A percentile compares a stretch with the other conserved stretches of the same genome.
Evolutionary conservation across 2,888 invertebrate genomes (phyloP).

Genomic region (Lissonota sp.): DNA sequence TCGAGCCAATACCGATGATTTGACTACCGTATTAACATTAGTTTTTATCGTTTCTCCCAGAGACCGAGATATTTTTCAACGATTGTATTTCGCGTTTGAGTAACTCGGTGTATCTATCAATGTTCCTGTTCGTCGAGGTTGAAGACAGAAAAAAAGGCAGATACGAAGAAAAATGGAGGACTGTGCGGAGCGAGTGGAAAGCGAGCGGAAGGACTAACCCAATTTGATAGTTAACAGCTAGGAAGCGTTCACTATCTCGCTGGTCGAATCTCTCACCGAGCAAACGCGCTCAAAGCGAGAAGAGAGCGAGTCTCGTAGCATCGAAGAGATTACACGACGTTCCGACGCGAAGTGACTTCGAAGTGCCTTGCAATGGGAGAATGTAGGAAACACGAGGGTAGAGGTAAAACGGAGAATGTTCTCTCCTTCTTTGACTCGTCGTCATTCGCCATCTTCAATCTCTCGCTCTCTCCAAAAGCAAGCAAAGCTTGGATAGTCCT

Average conservation of each 20-base stretch:
- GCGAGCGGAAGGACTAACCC: constrained; percentile 23
- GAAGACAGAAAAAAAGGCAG: not conserved
- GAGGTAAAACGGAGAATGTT: constrained; percentile 23
- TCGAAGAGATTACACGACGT: constrained; percentile 60
- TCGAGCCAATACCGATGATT: constrained; percentile 10
- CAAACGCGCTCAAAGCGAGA: constrained; percentile 40
- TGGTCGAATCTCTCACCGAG: constrained; percentile 31
- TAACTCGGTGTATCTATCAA: not conserved
- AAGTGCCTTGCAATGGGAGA: constrained; percentile 34
- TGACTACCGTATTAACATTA: constrained; percentile 37
- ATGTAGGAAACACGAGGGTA: constrained; percentile 14
- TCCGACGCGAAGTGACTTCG: constrained; percentile 52
- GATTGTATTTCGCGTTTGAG: not conserved
- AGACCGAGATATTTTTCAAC: constrained; percentile 27
- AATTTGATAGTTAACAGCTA: constrained; percentile 53
- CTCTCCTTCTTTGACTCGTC: not conserved
- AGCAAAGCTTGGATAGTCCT: constrained; percentile 14
- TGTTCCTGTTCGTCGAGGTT: not conserved
- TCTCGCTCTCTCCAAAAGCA: constrained; percentile 2
- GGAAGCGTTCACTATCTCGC: constrained; percentile 26
- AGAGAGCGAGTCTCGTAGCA: constrained; percentile 33
- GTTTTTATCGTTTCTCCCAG: constrained; percentile 25
- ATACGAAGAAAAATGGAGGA: not conserved
- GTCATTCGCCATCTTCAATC: not conserved
- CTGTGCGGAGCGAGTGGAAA: constrained; percentile 22